Percentiles rank a stretch among this genome's conserved stretches.
These are phyloP conservation scores for Hanleya hanleyi DNA, from an alignment of 2,888 invertebrate genomes.

Conservation along the genomic window DNA sequence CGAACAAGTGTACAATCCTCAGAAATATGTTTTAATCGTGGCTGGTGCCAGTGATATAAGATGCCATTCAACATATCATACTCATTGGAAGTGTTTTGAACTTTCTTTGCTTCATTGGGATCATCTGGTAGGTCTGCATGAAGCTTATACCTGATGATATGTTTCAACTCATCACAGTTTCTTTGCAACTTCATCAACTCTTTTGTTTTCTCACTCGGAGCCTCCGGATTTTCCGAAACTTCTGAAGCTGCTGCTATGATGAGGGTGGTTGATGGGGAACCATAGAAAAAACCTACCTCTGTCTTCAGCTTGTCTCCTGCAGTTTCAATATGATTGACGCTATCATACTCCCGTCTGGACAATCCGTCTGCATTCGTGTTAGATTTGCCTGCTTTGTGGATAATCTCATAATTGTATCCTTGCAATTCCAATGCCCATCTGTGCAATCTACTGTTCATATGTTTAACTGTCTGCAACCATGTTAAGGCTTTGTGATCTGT, in stretches of 20 bases:
- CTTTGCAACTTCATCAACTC: conserved; percentile 6
- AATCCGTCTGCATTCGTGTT: conserved; percentile 21
- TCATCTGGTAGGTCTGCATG: conserved; percentile 9
- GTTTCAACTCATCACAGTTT: conserved; percentile 16
- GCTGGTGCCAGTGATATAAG: conserved; percentile 25
- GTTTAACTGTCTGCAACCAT: conserved; percentile 21
- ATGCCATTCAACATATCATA: conserved; percentile 22
- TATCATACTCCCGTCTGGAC: conserved; percentile 5
- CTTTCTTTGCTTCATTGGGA: not conserved
- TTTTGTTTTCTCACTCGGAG: not conserved
- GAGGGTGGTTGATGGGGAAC: too few species aligned
- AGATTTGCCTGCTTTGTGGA: conserved; percentile 10
- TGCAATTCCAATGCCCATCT: conserved; percentile 33
- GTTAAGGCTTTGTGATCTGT: conserved; percentile 37
- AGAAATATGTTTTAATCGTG: not conserved
- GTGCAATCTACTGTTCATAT: conserved; percentile 19
- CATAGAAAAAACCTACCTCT: too few species aligned
- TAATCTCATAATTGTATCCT: conserved; percentile 23
- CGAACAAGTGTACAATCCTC: not conserved
- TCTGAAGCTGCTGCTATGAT: not conserved
- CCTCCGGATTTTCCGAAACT: not conserved
- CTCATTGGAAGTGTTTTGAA: not conserved
- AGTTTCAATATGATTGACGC: too few species aligned
- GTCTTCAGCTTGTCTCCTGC: too few species aligned
- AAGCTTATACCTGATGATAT: conserved; percentile 6